Conservation (phyloP, 2,113 vertebrate genomes). For the Erythrolamprus reginae region DNA sequence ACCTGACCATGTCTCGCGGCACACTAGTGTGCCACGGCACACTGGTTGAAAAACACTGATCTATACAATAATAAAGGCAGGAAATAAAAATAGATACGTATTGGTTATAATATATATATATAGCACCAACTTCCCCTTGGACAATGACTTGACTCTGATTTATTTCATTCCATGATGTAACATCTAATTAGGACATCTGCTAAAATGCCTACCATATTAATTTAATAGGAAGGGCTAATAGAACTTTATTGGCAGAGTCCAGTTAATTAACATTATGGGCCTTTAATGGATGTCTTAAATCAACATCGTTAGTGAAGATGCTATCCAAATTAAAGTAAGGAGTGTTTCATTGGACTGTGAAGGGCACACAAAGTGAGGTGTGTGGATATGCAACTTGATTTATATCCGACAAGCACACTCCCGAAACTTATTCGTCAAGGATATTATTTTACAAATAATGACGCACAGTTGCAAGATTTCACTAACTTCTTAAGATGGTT, state of each 20-base stretch:
- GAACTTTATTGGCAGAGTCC: slow-evolving; percentile 63
- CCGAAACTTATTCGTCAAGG: background rate
- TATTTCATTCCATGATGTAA: slow-evolving; percentile 58
- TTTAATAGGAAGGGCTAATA: slow-evolving; percentile 67
- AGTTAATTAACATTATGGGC: slow-evolving; percentile 68
- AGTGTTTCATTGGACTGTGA: slow-evolving; percentile 60
- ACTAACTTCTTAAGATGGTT: background rate
- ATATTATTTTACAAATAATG: background rate
- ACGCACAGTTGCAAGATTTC: background rate
- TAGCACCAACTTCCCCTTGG: slow-evolving; percentile 39
- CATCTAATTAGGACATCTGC: slow-evolving; percentile 72
- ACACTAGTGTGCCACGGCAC: too few relatives aligned
- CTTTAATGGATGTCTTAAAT: slow-evolving; percentile 65
- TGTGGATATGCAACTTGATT: background rate
- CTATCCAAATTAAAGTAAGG: slow-evolving; percentile 62
- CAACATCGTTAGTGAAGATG: slow-evolving; percentile 61
- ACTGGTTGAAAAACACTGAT: too few relatives aligned
- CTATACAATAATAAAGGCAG: background rate
- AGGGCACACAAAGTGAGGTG: slow-evolving; percentile 45
- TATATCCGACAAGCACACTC: background rate
- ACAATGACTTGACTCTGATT: slow-evolving; percentile 57
- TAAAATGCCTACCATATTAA: slow-evolving; percentile 71
- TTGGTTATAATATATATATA: background rate
- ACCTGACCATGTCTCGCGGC: too few relatives aligned
- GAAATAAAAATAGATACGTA: background rate